Evolutionary conservation across 2,888 invertebrate genomes (phyloP).

Genomic region (Habroteleia sp.): DNA sequence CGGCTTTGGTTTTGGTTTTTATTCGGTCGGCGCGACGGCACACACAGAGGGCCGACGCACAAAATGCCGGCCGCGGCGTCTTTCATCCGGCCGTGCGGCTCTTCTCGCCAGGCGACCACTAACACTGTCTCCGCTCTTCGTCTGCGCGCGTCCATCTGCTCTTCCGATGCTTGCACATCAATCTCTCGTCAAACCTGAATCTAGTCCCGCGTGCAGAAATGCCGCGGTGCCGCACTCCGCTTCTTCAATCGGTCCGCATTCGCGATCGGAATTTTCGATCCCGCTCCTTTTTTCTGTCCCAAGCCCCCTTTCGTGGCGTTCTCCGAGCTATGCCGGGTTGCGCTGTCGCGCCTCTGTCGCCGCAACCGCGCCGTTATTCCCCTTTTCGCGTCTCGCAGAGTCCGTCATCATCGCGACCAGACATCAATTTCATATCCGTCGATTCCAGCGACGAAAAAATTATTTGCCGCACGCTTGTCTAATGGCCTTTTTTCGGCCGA

Average conservation of each 20-base stretch:
- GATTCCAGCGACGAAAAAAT: constrained; percentile 28
- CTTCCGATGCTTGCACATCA: constrained; percentile 73
- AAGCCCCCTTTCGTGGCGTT: constrained; percentile 27
- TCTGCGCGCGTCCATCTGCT: constrained; percentile 50
- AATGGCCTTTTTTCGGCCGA: constrained; percentile 17
- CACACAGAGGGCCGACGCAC: constrained; percentile 64
- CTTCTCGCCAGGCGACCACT: constrained; percentile 69
- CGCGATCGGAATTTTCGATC: constrained; percentile 62
- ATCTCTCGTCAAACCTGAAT: constrained; percentile 80
- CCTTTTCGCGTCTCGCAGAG: constrained; percentile 2
- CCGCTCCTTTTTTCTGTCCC: constrained; percentile 55
- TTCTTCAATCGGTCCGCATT: constrained; percentile 63
- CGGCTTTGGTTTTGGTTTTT: constrained; percentile 76
- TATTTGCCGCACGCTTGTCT: constrained; percentile 1
- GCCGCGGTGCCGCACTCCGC: constrained; percentile 65
- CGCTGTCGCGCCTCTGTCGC: constrained; percentile 7
- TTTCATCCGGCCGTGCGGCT: constrained; percentile 76
- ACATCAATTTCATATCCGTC: constrained; percentile 61
- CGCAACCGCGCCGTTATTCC: constrained; percentile 13
- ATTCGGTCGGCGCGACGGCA: constrained; percentile 60
- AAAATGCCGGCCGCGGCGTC: constrained; percentile 79
- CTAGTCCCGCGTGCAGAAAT: constrained; percentile 77
- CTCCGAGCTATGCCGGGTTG: constrained; percentile 34
- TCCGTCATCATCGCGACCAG: constrained; percentile 50
- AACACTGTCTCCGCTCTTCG: constrained; percentile 49